A percentile compares a stretch with the other conserved stretches of the same genome.
These are phyloP conservation scores for Cercocebus atys DNA, from an alignment of 2,113 vertebrate genomes.

Conservation along the genomic window DNA sequence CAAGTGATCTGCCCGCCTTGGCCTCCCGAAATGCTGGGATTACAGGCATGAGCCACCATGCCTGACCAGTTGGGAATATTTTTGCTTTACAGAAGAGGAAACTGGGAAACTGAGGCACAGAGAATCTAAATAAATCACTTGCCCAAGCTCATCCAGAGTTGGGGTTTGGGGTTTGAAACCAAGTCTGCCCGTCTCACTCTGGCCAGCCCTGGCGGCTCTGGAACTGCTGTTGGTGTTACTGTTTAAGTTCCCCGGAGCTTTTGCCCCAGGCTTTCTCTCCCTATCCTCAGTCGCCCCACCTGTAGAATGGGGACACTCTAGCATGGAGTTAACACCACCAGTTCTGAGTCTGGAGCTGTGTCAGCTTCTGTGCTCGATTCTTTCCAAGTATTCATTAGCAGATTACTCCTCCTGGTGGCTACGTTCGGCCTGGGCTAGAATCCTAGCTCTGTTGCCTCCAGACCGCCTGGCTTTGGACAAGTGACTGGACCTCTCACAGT, in stretches of 20 bases:
- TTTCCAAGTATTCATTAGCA: constrained; percentile 34
- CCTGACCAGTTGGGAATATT: not conserved
- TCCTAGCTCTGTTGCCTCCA: not conserved
- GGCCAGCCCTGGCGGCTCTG: not conserved
- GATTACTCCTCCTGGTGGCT: constrained; percentile 12
- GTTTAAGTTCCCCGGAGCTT: not conserved
- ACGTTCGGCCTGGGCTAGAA: constrained; percentile 10
- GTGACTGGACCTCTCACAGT: not conserved
- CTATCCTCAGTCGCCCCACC: not conserved
- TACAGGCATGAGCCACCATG: too few species aligned
- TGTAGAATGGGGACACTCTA: constrained; percentile 1
- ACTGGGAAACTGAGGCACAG: not conserved
- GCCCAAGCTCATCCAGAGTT: not conserved
- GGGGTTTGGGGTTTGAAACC: not conserved
- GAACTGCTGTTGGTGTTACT: not conserved
- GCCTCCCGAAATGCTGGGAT: too few species aligned
- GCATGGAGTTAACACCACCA: not conserved
- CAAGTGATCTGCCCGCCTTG: too few species aligned
- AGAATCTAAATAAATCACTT: not conserved
- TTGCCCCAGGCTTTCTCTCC: not conserved
- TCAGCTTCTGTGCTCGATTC: not conserved
- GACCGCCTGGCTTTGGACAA: not conserved
- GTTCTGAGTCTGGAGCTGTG: not conserved
- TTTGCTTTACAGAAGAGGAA: not conserved
- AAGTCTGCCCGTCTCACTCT: not conserved